Percentiles rank a stretch among this genome's conserved stretches.
Evolutionary conservation across 2,888 invertebrate genomes (phyloP).

Genomic region (Branchellion lobata): DNA sequence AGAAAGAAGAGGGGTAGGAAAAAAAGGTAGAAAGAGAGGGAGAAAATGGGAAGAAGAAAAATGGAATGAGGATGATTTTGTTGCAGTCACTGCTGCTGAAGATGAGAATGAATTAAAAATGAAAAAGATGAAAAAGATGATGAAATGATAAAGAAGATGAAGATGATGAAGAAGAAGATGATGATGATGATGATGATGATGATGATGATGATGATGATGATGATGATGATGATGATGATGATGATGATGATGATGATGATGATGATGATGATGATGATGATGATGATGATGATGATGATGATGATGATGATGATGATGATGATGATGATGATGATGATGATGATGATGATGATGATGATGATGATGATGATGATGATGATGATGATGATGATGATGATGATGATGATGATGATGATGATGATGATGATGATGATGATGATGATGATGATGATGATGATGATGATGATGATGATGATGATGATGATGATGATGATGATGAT

Average conservation of each 20-base stretch:
- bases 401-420: slow-evolving; percentile 44
- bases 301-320: slow-evolving; percentile 25
- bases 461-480: slow-evolving; percentile 17
- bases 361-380: slow-evolving; percentile 40
- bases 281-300: slow-evolving; percentile 17
- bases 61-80: slow-evolving; percentile 37
- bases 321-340: slow-evolving; percentile 36
- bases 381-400: slow-evolving; percentile 43
- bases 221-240: slow-evolving; percentile 25
- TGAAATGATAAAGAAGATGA: slow-evolving; percentile 38
- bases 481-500: slow-evolving; percentile 38
- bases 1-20: too few species aligned
- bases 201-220: slow-evolving; percentile 28
- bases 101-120: slow-evolving; percentile 1
- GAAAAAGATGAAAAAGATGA: slow-evolving; percentile 26
- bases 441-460: slow-evolving; percentile 43
- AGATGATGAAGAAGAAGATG: slow-evolving; percentile 41
- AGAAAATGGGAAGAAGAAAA: too few species aligned
- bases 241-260: slow-evolving; percentile 5
- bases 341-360: slow-evolving; percentile 30
- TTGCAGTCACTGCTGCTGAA: background rate
- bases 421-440: slow-evolving; percentile 43
- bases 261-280: slow-evolving; percentile 34
- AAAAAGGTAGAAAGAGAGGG: too few species aligned
- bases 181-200: slow-evolving; percentile 43